These are phyloP conservation scores for Oenanthe melanoleuca DNA, from an alignment of 2,113 vertebrate genomes.

Conservation along the genomic window DNA sequence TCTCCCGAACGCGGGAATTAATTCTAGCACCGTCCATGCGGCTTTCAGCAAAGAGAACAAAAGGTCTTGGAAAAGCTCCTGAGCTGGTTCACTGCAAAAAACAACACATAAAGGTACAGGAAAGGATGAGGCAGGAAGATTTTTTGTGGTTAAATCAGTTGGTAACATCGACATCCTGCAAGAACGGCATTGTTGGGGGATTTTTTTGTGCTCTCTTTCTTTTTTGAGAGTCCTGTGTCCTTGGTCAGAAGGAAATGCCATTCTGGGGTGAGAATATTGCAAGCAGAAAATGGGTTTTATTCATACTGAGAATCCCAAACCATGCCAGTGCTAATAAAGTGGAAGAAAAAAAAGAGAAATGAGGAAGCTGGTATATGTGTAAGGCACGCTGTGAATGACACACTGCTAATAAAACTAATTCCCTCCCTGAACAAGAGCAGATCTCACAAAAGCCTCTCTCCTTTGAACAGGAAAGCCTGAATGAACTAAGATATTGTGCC, in stretches of 20 bases:
- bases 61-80: background rate
- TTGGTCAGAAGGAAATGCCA: slow-evolving; percentile 16
- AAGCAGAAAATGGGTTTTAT: background rate
- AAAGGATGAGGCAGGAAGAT: background rate
- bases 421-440: background rate
- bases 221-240: background rate
- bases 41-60: background rate
- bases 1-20: background rate
- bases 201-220: background rate
- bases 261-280: background rate
- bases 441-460: slow-evolving; percentile 17
- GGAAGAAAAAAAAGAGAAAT: background rate
- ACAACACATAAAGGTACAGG: background rate
- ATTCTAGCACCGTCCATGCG: fast-evolving
- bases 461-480: slow-evolving; percentile 36
- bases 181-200: background rate
- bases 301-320: background rate
- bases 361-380: background rate
- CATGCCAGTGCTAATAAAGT: background rate
- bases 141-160: background rate
- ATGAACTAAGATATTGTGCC: slow-evolving; percentile 32
- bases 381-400: slow-evolving; percentile 17
- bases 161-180: background rate
- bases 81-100: background rate
- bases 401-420: slow-evolving; percentile 47